Evolutionary conservation across 2,888 invertebrate species (phyloP), one percentile per base, ranked within the genome.

Genomic region (Caenorhabditis auriculariae): DNA sequence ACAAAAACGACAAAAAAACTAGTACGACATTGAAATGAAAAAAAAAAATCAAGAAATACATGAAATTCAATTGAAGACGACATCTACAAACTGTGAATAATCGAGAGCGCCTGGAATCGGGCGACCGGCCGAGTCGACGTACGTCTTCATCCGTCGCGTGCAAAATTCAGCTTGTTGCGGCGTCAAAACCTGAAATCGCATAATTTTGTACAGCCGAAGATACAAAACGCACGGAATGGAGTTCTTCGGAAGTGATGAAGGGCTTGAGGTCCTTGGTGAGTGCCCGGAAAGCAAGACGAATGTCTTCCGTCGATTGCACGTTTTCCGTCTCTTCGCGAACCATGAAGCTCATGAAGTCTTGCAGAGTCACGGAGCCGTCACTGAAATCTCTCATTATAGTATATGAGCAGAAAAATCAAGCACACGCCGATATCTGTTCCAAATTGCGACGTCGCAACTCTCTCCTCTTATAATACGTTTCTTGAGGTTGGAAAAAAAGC

Each of bases 341-440:
- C 96, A 98, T 98, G 85, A 98, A 98, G 69, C 95, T 94, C 93
- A 99, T 98, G 86, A 96, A 98, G 84, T 98, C 98, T 86, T 99
- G 96, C 69, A 98, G 87, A 3, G 94, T 94, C 54, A 98, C 95
- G 81, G 92, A 90, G 39, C 96, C 98, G 85, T 96, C 96, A 79
- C 96, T 84, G 80, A 37, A 72, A n/a, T n/a, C n/a, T n/a, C n/a
- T n/a, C n/a, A n/a, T n/a, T n/a, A n/a, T n/a, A n/a, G n/a, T n/a
- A n/a, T n/a, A n/a, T n/a, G n/a, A n/a, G n/a, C n/a, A n/a, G n/a
- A n/a, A n/a, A n/a, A n/a, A n/a, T n/a, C n/a, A n/a, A n/a, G n/a
- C n/a, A n/a, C n/a, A n/a, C n/a, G n/a, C n/a, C n/a, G n/a, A n/a
- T n/a, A n/a, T n/a, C n/a, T n/a, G n/a, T n/a, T n/a, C n/a, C n/a